Percentiles rank a stretch among this genome's conserved stretches.
Evolutionary conservation across 2,888 invertebrate genomes (phyloP).

Genomic region (Axea sp.): DNA sequence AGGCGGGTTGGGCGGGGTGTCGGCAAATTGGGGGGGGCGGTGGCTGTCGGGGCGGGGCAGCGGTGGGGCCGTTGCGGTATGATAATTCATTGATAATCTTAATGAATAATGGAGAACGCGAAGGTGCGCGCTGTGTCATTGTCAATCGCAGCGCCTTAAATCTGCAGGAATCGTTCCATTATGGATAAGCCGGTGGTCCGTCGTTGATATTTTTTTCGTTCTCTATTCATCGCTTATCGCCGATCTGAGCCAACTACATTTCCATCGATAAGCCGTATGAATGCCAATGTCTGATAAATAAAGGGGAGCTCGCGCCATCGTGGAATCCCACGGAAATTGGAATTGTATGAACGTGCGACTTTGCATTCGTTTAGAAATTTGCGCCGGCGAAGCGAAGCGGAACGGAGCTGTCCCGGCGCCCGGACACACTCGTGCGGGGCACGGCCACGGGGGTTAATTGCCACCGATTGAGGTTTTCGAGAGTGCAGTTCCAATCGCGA

Average conservation of each 20-base stretch:
- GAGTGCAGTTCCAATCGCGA: too few species aligned
- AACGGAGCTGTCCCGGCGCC: too few species aligned
- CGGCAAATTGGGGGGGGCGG: too few species aligned
- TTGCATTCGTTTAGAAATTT: constrained; percentile 27
- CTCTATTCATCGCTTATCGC: constrained; percentile 60
- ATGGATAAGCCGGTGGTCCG: constrained; percentile 68
- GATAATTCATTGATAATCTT: constrained; percentile 76
- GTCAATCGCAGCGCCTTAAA: constrained; percentile 72
- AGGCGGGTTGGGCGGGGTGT: too few species aligned
- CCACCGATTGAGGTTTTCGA: too few species aligned
- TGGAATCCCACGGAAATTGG: constrained; percentile 39
- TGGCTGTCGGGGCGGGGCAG: too few species aligned
- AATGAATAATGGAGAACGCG: constrained; percentile 74
- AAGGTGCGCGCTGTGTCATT: constrained; percentile 73
- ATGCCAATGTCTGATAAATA: constrained; percentile 55
- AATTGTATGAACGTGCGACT: constrained; percentile 42
- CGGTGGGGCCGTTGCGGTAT: constrained; percentile 74
- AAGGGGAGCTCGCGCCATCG: constrained; percentile 31
- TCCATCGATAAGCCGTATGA: constrained; percentile 59
- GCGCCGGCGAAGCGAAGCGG: background rate
- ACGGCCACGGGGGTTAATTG: too few species aligned
- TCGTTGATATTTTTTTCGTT: constrained; percentile 50
- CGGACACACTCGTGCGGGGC: too few species aligned
- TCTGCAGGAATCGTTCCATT: constrained; percentile 72
- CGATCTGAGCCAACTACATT: constrained; percentile 56